Conservation (phyloP, 2,797 vertebrate genomes). For the Lophotriccus pileatus region DNA sequence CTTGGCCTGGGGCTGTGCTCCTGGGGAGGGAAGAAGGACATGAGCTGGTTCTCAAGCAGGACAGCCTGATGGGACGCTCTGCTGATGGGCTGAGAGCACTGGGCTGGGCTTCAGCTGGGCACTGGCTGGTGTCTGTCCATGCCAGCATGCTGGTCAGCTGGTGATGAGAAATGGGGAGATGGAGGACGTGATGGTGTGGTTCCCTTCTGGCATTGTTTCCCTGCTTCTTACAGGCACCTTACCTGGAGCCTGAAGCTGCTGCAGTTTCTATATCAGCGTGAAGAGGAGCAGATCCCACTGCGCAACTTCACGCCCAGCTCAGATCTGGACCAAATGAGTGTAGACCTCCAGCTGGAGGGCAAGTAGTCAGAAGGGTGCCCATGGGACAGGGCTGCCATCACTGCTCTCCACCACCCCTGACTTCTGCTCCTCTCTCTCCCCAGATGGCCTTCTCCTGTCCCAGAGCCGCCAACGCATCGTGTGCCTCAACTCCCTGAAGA, state of each 20-base stretch:
- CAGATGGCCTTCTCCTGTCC: conserved; percentile 94
- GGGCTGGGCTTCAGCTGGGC: background rate
- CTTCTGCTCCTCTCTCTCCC: background rate
- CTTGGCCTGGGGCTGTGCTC: background rate
- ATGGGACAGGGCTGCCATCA: accelerated
- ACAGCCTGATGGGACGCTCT: background rate
- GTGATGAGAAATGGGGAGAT: background rate
- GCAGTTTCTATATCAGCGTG: conserved; percentile 83
- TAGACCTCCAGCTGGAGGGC: conserved; percentile 91
- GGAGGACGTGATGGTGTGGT: background rate
- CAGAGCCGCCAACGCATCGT: conserved; percentile 96
- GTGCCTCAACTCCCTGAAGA: conserved; percentile 90
- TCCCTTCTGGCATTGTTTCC: background rate
- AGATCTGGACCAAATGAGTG: conserved; percentile 89
- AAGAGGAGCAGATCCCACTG: conserved; percentile 86
- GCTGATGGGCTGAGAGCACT: background rate
- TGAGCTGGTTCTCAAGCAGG: background rate
- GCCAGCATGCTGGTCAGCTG: background rate
- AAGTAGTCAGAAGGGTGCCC: background rate
- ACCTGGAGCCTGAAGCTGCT: conserved; percentile 95
- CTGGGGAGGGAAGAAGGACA: background rate
- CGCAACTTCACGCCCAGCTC: conserved; percentile 87
- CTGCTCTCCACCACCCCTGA: background rate
- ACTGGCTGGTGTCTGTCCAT: background rate
- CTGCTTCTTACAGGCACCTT: conserved; percentile 82